Base-by-base conservation (phyloP, 2,113 vertebrate species). In the Cettia cetti region DNA sequence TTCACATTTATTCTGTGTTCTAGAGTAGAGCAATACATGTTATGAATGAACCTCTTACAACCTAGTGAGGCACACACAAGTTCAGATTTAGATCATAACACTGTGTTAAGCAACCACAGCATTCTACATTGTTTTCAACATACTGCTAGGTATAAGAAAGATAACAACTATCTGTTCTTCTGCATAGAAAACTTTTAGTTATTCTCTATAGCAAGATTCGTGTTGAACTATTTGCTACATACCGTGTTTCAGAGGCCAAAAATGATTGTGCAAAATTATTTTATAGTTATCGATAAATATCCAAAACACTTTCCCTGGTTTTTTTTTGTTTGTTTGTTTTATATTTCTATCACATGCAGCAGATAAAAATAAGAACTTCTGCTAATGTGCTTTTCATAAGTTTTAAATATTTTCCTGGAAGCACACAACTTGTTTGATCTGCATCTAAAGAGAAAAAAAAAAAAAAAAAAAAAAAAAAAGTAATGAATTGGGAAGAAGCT, bases 341-440 rank as follows among this genome's bases (percentile, higher is more conserved):
- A 2, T 59, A 26, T 76, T 86, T 90, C 44, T 91, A n/a, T 20
- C 12, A n/a, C 2, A 4, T 26, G 8, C 6, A 45, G 12, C 22
- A 53, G 11, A 13, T 39, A 69, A 83, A 88, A 84, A 66, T 16
- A 7, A 42, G 24, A 85, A 65, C 6, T 59, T 81, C 28, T 65
- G 14, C 1, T 75, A 20, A 49, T 24, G 14, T 24, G 3, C 0
- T 66, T 53, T 70, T 82, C 13, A 33, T 21, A 39, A 23, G 1
- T 42, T 59, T 53, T 21, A 47, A 11, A 28, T 39, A 28, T 44
- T 61, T 21, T 42, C 27, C 18, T 66, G 42, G 37, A 50, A 45
- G 3, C 2, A 17, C 7, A 15, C 0, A 0, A 66, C 1, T 37
- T 71, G 2, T 57, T 81, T 84, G 10, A 56, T 26, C 27, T 69